A percentile compares a stretch with the other conserved stretches of the same genome.
phyloP scores from a whole-genome alignment of 2,888 invertebrate species.

The Sclerodermus sp. region DNA sequence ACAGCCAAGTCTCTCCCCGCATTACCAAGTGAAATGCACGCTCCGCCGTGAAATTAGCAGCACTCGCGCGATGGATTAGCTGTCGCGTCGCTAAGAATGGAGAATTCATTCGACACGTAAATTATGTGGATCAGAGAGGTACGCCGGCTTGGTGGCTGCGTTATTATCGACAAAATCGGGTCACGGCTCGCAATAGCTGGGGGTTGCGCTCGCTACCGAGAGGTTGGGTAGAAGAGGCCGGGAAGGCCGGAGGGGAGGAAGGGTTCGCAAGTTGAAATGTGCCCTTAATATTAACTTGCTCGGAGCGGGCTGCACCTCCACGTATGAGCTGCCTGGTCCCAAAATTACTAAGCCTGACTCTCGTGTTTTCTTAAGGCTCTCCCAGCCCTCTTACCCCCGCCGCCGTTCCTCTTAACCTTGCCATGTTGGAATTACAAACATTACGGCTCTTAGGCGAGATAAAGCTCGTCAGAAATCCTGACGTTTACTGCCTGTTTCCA shows the following conservation, averaged over 20 bases:
- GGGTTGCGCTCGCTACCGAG: constrained; percentile 17
- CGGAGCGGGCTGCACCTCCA: background rate
- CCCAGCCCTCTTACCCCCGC: no score
- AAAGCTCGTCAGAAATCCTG: no score
- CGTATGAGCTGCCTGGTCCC: no score
- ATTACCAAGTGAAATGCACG: constrained; percentile 27
- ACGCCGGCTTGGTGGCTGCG: constrained; percentile 8
- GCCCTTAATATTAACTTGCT: constrained; percentile 35
- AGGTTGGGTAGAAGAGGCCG: background rate
- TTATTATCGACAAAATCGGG: constrained; percentile 32
- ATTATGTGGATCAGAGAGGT: constrained; percentile 32
- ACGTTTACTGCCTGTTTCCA: no score
- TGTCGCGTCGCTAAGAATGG: constrained; percentile 24
- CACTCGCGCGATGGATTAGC: constrained; percentile 28
- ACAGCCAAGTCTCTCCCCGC: no score
- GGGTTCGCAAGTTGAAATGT: constrained; percentile 26
- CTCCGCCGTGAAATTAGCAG: background rate
- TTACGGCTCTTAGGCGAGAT: no score
- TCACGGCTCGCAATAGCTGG: constrained; percentile 19
- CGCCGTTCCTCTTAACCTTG: no score
- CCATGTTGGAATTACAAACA: no score
- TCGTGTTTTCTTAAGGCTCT: no score
- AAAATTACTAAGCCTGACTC: no score
- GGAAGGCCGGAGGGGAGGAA: background rate
- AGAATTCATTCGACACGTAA: constrained; percentile 25